Evolutionary conservation across 2,113 vertebrate species (phyloP).

Genomic region (Romanogobio albipinnatus): DNA sequence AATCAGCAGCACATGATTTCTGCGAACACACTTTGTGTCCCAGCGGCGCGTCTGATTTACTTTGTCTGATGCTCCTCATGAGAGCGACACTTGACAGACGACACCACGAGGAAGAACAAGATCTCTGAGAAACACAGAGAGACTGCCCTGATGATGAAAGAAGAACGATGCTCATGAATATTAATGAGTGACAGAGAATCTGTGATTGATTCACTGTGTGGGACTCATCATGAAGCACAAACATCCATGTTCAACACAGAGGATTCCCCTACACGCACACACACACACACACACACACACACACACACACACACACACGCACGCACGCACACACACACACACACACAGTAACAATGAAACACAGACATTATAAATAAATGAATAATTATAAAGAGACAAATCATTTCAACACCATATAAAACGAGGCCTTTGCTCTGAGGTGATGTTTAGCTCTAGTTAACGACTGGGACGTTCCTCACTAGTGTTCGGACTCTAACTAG

Average conservation of each 20-base stretch:
- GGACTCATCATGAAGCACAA: background rate
- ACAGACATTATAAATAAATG: too few species aligned
- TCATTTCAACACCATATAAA: too few species aligned
- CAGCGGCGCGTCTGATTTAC: background rate
- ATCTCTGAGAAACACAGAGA: background rate
- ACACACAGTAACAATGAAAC: too few species aligned
- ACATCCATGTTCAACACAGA: background rate
- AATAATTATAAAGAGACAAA: too few species aligned
- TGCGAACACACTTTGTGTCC: background rate
- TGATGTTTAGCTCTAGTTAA: background rate
- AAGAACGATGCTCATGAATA: background rate
- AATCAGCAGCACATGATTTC: background rate
- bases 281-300: too few species aligned
- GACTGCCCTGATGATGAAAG: constrained; percentile 3
- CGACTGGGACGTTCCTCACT: background rate
- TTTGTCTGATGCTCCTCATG: constrained; percentile 7
- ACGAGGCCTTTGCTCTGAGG: background rate
- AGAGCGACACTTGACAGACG: constrained; percentile 5
- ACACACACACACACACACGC: too few species aligned
- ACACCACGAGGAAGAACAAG: background rate
- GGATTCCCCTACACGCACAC: too few species aligned
- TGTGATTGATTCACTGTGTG: background rate
- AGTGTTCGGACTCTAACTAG: constrained; percentile 13
- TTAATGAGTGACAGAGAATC: background rate
- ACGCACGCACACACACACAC: too few species aligned